phyloP scores from a whole-genome alignment of 1,140 invertebrate genomes.

The Anadara kagoshimensis region DNA sequence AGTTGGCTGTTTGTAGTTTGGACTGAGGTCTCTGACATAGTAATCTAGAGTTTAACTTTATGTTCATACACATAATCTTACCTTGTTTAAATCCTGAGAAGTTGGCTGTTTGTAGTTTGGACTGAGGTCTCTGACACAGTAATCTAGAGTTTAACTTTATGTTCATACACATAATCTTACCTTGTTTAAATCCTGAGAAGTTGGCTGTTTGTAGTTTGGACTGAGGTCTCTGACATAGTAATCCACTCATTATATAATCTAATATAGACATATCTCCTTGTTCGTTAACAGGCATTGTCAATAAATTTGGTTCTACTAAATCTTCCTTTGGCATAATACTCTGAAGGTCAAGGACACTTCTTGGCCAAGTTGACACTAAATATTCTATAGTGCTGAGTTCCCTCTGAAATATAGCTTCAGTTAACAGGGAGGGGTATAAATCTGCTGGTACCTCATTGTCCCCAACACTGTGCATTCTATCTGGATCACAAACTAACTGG shows the following conservation, averaged over 20 bases:
- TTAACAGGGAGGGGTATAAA: constrained; percentile 58
- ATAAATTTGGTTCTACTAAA: constrained; percentile 46
- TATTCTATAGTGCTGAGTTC: constrained; percentile 55
- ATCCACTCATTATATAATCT: constrained; percentile 62
- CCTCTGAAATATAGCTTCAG: constrained; percentile 65
- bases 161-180: constrained; percentile 1
- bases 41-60: constrained; percentile 61
- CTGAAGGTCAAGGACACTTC: constrained; percentile 43
- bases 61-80: neutral
- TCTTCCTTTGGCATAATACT: constrained; percentile 61
- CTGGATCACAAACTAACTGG: constrained; percentile 53
- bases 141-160: constrained; percentile 57
- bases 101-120: constrained; percentile 55
- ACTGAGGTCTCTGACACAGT: constrained; percentile 54
- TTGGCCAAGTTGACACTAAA: constrained; percentile 55
- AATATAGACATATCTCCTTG: constrained; percentile 56
- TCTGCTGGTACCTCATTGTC: constrained; percentile 49
- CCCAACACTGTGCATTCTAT: constrained; percentile 40
- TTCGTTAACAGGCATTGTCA: constrained; percentile 58
- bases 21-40: constrained; percentile 57
- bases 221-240: constrained; percentile 57
- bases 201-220: constrained; percentile 56
- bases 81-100: constrained; percentile 60
- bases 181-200: constrained; percentile 60
- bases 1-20: constrained; percentile 55